These are phyloP conservation scores for Lepidurus arcticus DNA, from an alignment of 1,140 invertebrate species.

Conservation along the genomic window DNA sequence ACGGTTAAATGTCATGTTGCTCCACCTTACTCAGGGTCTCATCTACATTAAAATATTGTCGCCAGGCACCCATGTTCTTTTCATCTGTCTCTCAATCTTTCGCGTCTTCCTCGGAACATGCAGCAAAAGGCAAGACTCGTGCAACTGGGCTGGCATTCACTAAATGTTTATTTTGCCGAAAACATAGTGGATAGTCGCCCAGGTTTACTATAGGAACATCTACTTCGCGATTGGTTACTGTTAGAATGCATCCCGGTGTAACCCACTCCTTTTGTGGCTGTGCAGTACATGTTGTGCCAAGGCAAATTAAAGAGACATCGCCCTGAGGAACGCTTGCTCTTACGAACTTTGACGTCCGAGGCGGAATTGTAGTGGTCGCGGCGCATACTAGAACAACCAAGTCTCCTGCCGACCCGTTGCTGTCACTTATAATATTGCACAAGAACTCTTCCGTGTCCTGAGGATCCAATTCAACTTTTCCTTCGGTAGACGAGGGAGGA, in stretches of 20 bases:
- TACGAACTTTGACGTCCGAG: not conserved
- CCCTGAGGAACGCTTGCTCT: not conserved
- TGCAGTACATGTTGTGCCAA: not conserved
- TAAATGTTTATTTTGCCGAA: not conserved
- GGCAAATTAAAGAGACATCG: not conserved
- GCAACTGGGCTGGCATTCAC: not conserved
- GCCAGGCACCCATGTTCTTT: not conserved
- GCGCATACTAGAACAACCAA: not conserved
- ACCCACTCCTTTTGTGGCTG: not conserved
- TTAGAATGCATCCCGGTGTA: not conserved
- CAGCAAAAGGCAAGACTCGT: not conserved
- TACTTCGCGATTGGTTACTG: not conserved
- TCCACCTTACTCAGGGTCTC: not conserved
- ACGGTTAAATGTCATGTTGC: not conserved
- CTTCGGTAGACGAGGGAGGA: not conserved
- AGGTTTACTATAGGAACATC: not conserved
- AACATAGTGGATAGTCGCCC: not conserved
- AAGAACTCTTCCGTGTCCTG: not conserved
- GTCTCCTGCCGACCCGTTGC: not conserved
- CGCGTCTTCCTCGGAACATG: not conserved
- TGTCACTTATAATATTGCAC: not conserved
- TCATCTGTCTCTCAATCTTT: not conserved
- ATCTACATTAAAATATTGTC: not conserved
- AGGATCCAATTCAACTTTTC: not conserved
- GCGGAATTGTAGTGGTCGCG: not conserved